A percentile compares a stretch with the other conserved stretches of the same genome.
phyloP scores from a whole-genome alignment of 2,888 invertebrate species.

The Dromius quadrimaculatus region DNA sequence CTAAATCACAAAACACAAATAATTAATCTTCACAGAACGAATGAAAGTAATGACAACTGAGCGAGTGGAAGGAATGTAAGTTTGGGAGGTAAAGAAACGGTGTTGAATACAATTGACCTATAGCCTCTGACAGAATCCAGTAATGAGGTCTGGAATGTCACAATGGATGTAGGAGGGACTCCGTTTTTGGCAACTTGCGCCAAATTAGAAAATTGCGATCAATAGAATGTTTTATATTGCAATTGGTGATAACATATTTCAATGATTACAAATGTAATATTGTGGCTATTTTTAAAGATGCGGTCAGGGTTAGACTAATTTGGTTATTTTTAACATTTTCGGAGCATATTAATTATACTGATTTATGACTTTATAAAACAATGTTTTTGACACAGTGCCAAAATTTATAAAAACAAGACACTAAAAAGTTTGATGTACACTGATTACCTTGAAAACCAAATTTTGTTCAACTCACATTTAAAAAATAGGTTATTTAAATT shows the following conservation, averaged over 20 bases:
- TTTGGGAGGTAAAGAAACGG: conserved; percentile 26
- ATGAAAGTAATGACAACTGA: not conserved
- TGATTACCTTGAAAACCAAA: conserved; percentile 20
- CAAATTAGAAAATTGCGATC: conserved; percentile 30
- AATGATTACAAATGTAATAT: not conserved
- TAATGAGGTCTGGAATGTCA: conserved; percentile 44
- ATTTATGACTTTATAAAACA: conserved; percentile 11
- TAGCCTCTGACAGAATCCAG: conserved; percentile 20
- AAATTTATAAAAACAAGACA: conserved; percentile 7
- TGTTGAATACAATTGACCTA: conserved; percentile 41
- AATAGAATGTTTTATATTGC: conserved; percentile 27
- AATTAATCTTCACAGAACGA: conserved; percentile 2
- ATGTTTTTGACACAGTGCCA: conserved; percentile 24
- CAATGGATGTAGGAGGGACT: conserved; percentile 24
- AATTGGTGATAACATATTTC: conserved; percentile 7
- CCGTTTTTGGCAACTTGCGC: conserved; percentile 39
- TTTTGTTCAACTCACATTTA: too few species aligned
- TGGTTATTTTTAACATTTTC: conserved; percentile 4
- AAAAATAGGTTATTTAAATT: too few species aligned
- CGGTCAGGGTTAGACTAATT: conserved; percentile 28
- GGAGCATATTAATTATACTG: conserved; percentile 16
- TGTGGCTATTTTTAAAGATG: conserved; percentile 18
- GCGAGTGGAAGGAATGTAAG: not conserved
- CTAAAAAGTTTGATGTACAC: conserved; percentile 16
- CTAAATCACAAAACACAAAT: too few species aligned